Evolutionary conservation across 2,797 vertebrate species (phyloP), one percentile per base, ranked within the genome.

Genomic region (Cryptoblepharus egeriae): DNA sequence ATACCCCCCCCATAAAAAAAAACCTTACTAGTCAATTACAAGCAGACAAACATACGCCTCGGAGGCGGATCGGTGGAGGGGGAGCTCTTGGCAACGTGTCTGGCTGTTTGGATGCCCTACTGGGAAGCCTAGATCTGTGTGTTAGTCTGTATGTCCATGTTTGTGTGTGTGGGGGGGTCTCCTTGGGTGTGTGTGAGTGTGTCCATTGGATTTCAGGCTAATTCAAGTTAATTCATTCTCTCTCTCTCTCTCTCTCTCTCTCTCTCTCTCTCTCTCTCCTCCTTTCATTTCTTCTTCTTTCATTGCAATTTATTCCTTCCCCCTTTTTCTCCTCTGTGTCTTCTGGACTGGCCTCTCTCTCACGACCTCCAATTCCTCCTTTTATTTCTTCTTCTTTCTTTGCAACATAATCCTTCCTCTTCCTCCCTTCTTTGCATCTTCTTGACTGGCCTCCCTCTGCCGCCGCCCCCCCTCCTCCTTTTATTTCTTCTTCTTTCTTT

Each of bases 261-360:
- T n/a, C n/a, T n/a, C n/a, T n/a, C n/a, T n/a, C n/a, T n/a, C n/a
- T n/a, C n/a, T n/a, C n/a, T n/a, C n/a, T n/a, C n/a, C n/a, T 2
- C 9, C 8, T 12, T 5, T 9, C 6, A 3, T 55, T 52, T 11
- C 30, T 35, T 18, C 1, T 22, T 39, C 20, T 22, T n/a, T n/a
- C n/a, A n/a, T n/a, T n/a, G n/a, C n/a, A n/a, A n/a, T n/a, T n/a
- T n/a, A n/a, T n/a, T n/a, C n/a, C n/a, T n/a, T 20, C 52, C 16
- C 30, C 16, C 20, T 0, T 28, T 13, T 18, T 3, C 20, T 5
- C 52, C 10, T n/a, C n/a, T n/a, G n/a, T 9, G 24, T 16, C 81
- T 85, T 79, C 72, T 52, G 82, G 78, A 61, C 85, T 75, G 78
- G 75, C 20, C 55, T 30, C 18, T 18, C 16, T n/a, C n/a, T n/a